Conservation (phyloP, 2,888 invertebrate species). For the Monochamus alternatus region DNA sequence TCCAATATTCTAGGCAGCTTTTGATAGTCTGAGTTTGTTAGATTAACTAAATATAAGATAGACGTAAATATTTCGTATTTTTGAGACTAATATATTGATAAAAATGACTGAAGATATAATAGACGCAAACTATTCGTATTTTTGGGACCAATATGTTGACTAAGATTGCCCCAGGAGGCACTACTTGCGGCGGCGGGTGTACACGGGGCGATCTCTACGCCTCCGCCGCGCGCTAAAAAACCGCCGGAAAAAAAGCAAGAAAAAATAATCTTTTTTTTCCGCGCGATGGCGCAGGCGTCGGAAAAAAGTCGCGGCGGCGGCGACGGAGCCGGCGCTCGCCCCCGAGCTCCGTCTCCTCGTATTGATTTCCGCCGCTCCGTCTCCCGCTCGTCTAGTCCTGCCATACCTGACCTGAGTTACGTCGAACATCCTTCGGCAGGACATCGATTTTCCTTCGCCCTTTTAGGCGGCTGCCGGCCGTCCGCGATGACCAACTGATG, state of each 20-base stretch:
- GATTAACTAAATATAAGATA: no score
- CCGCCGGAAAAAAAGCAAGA: slow-evolving; percentile 53
- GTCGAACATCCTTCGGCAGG: slow-evolving; percentile 67
- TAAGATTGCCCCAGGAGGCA: not conserved
- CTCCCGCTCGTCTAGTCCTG: slow-evolving; percentile 56
- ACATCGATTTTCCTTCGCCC: slow-evolving; percentile 62
- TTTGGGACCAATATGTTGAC: no score
- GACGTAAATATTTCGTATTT: no score
- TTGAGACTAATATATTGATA: no score
- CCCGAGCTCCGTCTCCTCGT: slow-evolving; percentile 62
- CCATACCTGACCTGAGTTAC: slow-evolving; percentile 68
- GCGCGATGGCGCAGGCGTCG: slow-evolving; percentile 46
- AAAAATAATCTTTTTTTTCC: slow-evolving; percentile 55
- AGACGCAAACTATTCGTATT: no score
- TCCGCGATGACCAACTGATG: slow-evolving; percentile 18
- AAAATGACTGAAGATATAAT: no score
- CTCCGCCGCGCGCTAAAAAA: slow-evolving; percentile 51
- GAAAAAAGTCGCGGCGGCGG: slow-evolving; percentile 47
- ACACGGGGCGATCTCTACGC: slow-evolving; percentile 47
- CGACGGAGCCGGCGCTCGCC: slow-evolving; percentile 43
- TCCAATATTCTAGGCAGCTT: no score
- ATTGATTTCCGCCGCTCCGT: slow-evolving; percentile 64
- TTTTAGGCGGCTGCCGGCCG: slow-evolving; percentile 14
- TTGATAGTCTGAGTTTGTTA: no score
- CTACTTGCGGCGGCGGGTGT: slow-evolving; percentile 29